Conservation (phyloP, 2,797 vertebrate species). For the Gambelia wislizenii region DNA sequence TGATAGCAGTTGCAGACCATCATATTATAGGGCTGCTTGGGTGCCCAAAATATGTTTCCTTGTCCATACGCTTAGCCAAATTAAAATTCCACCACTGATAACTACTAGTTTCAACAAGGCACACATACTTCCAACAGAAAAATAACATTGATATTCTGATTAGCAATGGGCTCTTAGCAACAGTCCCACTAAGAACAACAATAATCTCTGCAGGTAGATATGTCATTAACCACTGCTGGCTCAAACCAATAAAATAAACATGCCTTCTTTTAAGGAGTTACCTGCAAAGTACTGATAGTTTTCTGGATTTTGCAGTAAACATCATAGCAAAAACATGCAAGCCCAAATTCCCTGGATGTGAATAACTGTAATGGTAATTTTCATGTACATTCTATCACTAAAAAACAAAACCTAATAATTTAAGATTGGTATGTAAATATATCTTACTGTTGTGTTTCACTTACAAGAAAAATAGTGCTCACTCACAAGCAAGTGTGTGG, state of each 20-base stretch:
- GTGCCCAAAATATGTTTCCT: neutral
- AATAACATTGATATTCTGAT: conserved; percentile 4
- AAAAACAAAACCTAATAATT: neutral
- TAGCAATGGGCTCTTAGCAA: neutral
- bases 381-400: neutral
- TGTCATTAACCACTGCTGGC: conserved; percentile 12
- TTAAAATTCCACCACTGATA: neutral
- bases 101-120: neutral
- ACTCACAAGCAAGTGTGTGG: neutral
- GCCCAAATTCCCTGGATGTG: neutral
- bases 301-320: neutral
- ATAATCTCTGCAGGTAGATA: conserved; percentile 18
- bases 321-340: neutral
- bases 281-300: neutral
- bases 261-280: neutral
- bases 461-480: neutral
- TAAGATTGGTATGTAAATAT: neutral
- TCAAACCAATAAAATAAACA: conserved; percentile 15
- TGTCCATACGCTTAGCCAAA: neutral
- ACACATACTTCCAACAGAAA: neutral
- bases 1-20: neutral
- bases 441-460: neutral
- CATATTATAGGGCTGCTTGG: neutral
- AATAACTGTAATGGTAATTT: neutral
- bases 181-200: conserved; percentile 6